Evolutionary conservation across 2,797 vertebrate species (phyloP).

Genomic region (Scyliorhinus canicula): DNA sequence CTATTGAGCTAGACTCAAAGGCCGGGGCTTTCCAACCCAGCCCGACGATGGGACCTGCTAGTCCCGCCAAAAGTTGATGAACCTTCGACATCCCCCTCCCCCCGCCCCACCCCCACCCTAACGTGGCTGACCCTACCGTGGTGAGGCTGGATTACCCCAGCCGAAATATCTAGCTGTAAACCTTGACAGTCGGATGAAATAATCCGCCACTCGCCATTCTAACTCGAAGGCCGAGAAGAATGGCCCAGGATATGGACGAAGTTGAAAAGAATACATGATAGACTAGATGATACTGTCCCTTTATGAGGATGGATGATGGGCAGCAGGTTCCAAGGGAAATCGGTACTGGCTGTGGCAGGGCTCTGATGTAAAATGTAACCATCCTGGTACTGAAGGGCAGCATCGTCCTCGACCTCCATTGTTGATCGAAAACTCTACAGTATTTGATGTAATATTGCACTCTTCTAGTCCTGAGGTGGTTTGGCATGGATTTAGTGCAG

Average conservation of each 20-base stretch:
- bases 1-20: neutral
- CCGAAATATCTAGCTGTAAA: neutral
- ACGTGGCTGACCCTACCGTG: too few species aligned
- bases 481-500: neutral
- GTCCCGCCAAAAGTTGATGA: too few species aligned
- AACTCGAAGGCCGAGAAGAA: neutral
- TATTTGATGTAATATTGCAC: neutral
- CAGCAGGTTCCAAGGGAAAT: neutral
- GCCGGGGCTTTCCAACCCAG: too few species aligned
- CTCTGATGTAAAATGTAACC: neutral
- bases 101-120: too few species aligned
- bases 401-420: neutral
- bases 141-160: too few species aligned
- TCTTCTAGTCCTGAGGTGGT: neutral
- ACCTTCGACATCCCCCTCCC: too few species aligned
- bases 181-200: neutral
- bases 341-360: neutral
- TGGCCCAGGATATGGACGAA: neutral
- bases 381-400: too few species aligned
- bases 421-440: neutral
- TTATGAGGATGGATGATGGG: neutral
- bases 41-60: too few species aligned
- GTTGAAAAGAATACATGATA: neutral
- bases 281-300: neutral
- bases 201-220: neutral